Evolutionary conservation across 2,113 vertebrate species (phyloP).

Genomic region (Sander lucioperca): DNA sequence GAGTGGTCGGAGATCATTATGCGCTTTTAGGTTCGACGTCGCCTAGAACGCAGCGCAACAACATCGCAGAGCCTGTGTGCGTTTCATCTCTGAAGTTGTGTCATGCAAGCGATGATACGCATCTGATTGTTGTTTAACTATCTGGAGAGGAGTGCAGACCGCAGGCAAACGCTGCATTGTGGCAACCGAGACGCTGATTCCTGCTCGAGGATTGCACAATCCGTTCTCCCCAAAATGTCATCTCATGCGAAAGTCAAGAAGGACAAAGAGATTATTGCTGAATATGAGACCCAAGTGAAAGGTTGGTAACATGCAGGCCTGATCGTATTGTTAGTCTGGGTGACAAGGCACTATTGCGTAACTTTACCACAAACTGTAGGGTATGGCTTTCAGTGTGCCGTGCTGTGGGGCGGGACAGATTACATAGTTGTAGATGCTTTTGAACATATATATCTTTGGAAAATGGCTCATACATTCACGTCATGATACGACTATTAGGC

Average conservation of each 20-base stretch:
- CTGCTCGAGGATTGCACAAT: conserved; percentile 61
- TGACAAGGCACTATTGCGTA: conserved; percentile 71
- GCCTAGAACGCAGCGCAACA: conserved; percentile 51
- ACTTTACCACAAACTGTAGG: conserved; percentile 68
- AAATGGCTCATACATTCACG: background rate
- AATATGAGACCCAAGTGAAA: conserved; percentile 97
- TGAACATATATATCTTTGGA: background rate
- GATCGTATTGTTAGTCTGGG: conserved; percentile 37
- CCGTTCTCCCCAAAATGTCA: conserved; percentile 86
- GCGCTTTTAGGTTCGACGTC: conserved; percentile 64
- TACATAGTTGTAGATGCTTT: conserved; percentile 29
- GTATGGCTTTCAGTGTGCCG: conserved; percentile 41
- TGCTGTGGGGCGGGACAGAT: conserved; percentile 61
- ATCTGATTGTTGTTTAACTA: conserved; percentile 61
- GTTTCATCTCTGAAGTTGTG: conserved; percentile 63
- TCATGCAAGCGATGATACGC: conserved; percentile 48
- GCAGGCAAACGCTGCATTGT: conserved; percentile 57
- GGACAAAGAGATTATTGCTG: conserved; percentile 97
- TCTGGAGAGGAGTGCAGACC: conserved; percentile 52
- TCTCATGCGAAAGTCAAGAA: conserved; percentile 95
- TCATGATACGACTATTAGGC: background rate
- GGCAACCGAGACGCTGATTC: conserved; percentile 51
- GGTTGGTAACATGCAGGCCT: conserved; percentile 82
- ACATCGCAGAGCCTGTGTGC: conserved; percentile 37
- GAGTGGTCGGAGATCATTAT: conserved; percentile 61